Percentiles rank a stretch among this genome's conserved stretches.
Conservation (phyloP, 2,888 invertebrate genomes). For the Athetis lepigone region DNA sequence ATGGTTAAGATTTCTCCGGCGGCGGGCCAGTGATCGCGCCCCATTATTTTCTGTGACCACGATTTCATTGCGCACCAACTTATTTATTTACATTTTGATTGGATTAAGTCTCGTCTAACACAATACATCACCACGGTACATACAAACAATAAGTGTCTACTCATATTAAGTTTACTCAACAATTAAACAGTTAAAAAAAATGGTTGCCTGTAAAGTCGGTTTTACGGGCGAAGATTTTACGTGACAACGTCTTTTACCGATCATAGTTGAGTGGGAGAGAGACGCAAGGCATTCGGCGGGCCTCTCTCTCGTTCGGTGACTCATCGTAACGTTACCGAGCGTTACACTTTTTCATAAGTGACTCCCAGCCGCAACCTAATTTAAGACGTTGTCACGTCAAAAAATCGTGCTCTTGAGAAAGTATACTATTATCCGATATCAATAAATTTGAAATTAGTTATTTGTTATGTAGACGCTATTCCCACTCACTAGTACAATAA, state of each 20-base stretch:
- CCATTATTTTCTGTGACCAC: constrained; percentile 74
- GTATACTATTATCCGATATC: constrained; percentile 37
- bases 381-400: no score
- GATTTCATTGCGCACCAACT: constrained; percentile 75
- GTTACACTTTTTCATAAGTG: no score
- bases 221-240: no score
- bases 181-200: no score
- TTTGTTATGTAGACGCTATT: constrained; percentile 37
- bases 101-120: constrained; percentile 61
- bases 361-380: no score
- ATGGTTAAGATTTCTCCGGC: constrained; percentile 77
- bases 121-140: not conserved
- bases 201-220: no score
- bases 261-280: no score
- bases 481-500: constrained; percentile 36
- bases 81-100: constrained; percentile 79
- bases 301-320: no score
- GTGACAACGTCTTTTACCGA: no score
- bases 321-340: no score
- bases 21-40: constrained; percentile 65
- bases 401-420: constrained; percentile 32
- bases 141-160: not conserved
- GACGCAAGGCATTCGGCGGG: no score
- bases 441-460: constrained; percentile 34
- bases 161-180: not conserved